Evolutionary conservation across 2,113 vertebrate species (phyloP).

Genomic region (Cervus canadensis): DNA sequence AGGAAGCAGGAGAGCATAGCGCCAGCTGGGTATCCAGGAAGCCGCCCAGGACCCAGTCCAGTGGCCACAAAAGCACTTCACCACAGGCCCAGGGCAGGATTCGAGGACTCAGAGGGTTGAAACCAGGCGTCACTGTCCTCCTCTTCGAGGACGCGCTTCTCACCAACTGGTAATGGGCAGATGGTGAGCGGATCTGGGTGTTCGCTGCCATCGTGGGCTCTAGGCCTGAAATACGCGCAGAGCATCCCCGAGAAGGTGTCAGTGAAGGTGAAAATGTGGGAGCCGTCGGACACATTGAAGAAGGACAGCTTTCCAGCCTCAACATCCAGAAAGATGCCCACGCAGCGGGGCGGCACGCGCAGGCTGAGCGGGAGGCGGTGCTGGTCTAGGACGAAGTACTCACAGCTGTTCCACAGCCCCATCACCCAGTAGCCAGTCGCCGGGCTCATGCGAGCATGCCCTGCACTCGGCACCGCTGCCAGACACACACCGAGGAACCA

Average conservation of each 20-base stretch:
- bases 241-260: slow-evolving; percentile 82
- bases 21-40: no score
- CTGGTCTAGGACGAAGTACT: slow-evolving; percentile 82
- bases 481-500: slow-evolving; percentile 69
- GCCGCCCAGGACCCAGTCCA: background rate
- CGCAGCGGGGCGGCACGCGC: slow-evolving; percentile 75
- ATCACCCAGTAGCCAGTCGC: slow-evolving; percentile 73
- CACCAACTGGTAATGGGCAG: slow-evolving; percentile 9
- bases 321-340: slow-evolving; percentile 87
- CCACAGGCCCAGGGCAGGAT: background rate
- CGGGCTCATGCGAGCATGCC: background rate
- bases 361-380: slow-evolving; percentile 70
- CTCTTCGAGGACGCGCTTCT: background rate
- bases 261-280: slow-evolving; percentile 88
- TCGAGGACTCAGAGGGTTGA: background rate
- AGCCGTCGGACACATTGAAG: slow-evolving; percentile 85
- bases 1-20: background rate
- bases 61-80: background rate
- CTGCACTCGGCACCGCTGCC: background rate
- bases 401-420: slow-evolving; percentile 69
- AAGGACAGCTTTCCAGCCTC: slow-evolving; percentile 88
- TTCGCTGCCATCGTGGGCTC: slow-evolving; percentile 45
- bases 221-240: slow-evolving; percentile 83
- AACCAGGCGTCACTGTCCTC: background rate
- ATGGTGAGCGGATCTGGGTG: slow-evolving; percentile 56